Evolutionary conservation across 2,113 vertebrate genomes (phyloP).

Genomic region (Callocephalon fimbriatum): DNA sequence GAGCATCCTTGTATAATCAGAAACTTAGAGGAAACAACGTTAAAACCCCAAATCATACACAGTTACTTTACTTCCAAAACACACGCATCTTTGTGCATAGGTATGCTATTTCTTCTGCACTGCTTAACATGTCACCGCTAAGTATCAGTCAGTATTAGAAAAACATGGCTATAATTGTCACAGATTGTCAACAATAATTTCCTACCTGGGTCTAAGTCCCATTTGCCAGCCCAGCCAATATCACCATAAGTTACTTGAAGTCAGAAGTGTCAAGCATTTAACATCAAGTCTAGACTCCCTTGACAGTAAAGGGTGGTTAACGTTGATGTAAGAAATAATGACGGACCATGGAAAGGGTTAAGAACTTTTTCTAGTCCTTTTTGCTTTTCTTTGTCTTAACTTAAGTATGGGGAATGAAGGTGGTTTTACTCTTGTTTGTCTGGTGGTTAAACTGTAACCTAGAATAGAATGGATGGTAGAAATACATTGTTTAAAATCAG

Average conservation of each 20-base stretch:
- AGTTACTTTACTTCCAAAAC: not conserved
- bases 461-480: too few species aligned
- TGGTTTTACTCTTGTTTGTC: too few species aligned
- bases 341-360: too few species aligned
- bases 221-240: not conserved
- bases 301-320: not conserved
- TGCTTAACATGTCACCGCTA: not conserved
- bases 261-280: not conserved
- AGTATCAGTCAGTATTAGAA: not conserved
- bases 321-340: too few species aligned
- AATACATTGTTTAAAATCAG: too few species aligned
- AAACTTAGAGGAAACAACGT: not conserved
- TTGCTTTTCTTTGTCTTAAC: too few species aligned
- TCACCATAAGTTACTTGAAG: not conserved
- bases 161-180: not conserved
- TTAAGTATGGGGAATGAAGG: too few species aligned
- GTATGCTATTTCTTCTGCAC: not conserved
- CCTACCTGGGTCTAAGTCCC: not conserved
- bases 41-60: not conserved
- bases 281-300: not conserved
- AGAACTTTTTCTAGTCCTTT: too few species aligned
- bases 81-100: accelerated
- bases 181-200: not conserved
- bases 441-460: too few species aligned
- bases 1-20: not conserved